A percentile compares a stretch with the other conserved stretches of the same genome.
phyloP scores from a whole-genome alignment of 2,113 vertebrate species.

The Caranx melampygus region DNA sequence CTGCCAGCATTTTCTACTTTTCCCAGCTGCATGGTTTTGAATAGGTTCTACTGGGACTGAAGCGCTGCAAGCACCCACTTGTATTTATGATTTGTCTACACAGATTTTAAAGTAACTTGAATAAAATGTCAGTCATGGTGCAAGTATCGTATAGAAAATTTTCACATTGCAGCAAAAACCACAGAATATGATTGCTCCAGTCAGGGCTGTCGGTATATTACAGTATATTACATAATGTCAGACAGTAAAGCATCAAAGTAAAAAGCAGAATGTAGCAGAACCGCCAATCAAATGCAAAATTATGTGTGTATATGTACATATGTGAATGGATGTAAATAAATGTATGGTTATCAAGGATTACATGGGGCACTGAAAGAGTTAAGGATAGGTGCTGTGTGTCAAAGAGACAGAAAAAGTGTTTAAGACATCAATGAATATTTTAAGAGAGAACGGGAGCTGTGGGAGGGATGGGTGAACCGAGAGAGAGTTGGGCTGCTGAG shows the following conservation, averaged over 20 bases:
- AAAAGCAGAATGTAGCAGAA: not conserved
- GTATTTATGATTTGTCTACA: not conserved
- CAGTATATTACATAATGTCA: not conserved
- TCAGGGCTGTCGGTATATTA: not conserved
- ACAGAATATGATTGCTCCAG: not conserved
- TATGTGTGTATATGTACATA: not conserved
- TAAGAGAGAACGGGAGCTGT: conserved; percentile 62
- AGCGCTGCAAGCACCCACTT: not conserved
- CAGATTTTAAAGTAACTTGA: not conserved
- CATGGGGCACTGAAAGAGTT: conserved; percentile 44
- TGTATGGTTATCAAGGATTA: conserved; percentile 7
- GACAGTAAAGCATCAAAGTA: not conserved
- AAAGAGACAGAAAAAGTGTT: conserved; percentile 69
- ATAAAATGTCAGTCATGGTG: not conserved
- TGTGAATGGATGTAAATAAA: conserved; percentile 24
- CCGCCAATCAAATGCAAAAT: not conserved
- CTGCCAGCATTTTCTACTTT: conserved; percentile 13
- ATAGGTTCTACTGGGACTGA: conserved; percentile 10
- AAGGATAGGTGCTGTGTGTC: conserved; percentile 56
- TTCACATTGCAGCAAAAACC: not conserved
- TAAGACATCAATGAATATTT: conserved; percentile 80
- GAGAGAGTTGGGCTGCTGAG: conserved; percentile 65
- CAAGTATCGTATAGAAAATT: conserved; percentile 1
- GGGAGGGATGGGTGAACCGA: conserved; percentile 61
- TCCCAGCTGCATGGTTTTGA: not conserved